These are phyloP conservation scores for Mesopsocus fuscifrons DNA, from an alignment of 2,888 invertebrate genomes.

Conservation along the genomic window DNA sequence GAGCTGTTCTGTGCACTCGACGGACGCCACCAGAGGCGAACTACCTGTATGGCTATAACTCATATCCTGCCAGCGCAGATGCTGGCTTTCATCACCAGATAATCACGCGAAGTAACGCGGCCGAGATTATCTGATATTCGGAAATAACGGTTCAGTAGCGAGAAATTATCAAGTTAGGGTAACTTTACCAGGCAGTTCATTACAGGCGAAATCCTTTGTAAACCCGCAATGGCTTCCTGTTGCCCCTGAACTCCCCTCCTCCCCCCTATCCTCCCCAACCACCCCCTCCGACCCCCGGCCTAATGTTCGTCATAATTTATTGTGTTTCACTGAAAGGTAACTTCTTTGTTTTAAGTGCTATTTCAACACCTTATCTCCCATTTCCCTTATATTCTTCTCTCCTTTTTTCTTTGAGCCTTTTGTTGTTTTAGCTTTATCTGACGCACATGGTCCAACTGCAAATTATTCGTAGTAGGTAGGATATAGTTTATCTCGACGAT, in stretches of 20 bases:
- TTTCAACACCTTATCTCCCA: constrained; percentile 3
- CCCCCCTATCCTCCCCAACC: background rate
- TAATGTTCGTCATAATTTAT: constrained; percentile 5
- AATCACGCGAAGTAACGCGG: background rate
- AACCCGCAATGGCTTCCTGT: background rate
- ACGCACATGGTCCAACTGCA: too few relatives aligned
- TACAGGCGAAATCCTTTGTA: constrained; percentile 3
- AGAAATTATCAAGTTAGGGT: too few relatives aligned
- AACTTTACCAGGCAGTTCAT: constrained; percentile 1
- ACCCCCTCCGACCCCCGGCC: background rate
- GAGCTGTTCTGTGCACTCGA: too few relatives aligned
- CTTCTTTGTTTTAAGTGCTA: constrained; percentile 2
- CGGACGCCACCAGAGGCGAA: too few relatives aligned
- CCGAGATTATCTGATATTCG: background rate
- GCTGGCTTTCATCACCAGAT: too few relatives aligned
- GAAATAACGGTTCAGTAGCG: background rate
- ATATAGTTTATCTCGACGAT: too few relatives aligned
- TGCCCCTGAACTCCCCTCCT: background rate
- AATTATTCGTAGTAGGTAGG: too few relatives aligned
- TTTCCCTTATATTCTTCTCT: too few relatives aligned
- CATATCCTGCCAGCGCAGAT: too few relatives aligned
- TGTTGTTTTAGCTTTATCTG: too few relatives aligned
- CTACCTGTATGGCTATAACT: too few relatives aligned
- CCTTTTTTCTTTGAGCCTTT: too few relatives aligned
- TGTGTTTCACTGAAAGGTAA: constrained; percentile 2